phyloP scores from a whole-genome alignment of 1,140 invertebrate genomes.

The Teleogryllus occipitalis region DNA sequence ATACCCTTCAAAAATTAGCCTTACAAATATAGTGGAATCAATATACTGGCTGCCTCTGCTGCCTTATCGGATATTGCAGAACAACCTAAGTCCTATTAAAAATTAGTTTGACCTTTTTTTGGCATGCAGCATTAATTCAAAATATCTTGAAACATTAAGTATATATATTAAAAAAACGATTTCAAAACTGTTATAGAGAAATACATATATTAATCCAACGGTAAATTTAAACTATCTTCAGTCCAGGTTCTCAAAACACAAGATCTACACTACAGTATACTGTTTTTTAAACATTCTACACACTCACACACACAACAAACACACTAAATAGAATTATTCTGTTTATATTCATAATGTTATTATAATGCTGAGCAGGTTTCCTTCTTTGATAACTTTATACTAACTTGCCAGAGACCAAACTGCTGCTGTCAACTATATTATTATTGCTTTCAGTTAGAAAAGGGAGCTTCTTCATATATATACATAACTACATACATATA shows the following conservation, averaged over 20 bases:
- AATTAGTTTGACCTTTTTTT: background rate
- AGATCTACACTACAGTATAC: conserved; percentile 19
- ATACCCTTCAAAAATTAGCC: background rate
- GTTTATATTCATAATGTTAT: conserved; percentile 21
- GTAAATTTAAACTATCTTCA: conserved; percentile 9
- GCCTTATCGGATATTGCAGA: conserved; percentile 1
- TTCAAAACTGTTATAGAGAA: conserved; percentile 5
- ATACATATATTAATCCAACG: conserved; percentile 5
- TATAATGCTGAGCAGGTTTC: conserved; percentile 24
- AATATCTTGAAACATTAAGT: conserved; percentile 6
- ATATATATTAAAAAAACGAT: conserved; percentile 2
- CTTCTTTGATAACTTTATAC: conserved; percentile 22
- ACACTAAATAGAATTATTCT: conserved; percentile 24
- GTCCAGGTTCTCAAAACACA: conserved; percentile 17
- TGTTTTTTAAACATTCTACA: conserved; percentile 19
- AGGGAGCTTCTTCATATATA: conserved; percentile 7
- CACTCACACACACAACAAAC: conserved; percentile 24
- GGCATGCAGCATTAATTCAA: conserved; percentile 4
- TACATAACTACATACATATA: background rate
- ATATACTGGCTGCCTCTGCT: conserved; percentile 3
- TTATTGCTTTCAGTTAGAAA: conserved; percentile 24
- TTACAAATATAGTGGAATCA: background rate
- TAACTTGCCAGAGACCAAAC: conserved; percentile 19
- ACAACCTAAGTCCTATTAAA: conserved; percentile 5
- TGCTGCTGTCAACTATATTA: conserved; percentile 20